Conservation (phyloP, 2,113 vertebrate species). For the Ictidomys tridecemlineatus region DNA sequence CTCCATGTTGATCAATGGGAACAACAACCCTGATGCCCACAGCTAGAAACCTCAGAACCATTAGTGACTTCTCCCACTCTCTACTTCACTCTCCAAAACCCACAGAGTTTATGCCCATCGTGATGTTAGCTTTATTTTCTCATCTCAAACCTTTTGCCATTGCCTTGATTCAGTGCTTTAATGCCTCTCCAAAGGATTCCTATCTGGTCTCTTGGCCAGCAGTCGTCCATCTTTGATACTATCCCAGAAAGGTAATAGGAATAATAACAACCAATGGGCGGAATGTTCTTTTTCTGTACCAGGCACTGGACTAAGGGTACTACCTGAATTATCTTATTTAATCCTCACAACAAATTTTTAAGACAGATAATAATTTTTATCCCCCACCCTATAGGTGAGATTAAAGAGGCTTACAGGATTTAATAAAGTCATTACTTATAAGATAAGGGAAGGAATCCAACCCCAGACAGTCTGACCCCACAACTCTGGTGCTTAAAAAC, state of each 20-base stretch:
- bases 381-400: background rate
- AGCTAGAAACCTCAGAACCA: background rate
- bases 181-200: background rate
- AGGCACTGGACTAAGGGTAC: background rate
- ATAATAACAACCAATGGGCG: background rate
- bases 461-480: background rate
- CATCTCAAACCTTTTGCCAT: background rate
- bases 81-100: background rate
- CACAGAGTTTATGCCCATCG: background rate
- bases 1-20: background rate
- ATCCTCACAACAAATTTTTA: background rate
- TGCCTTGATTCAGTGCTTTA: background rate
- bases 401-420: background rate
- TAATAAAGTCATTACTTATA: slow-evolving; percentile 8
- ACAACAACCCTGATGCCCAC: background rate
- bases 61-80: background rate
- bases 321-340: background rate
- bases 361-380: background rate
- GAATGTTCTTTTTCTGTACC: background rate
- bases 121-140: background rate
- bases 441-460: slow-evolving; percentile 29
- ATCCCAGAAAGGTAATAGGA: background rate
- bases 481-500: background rate
- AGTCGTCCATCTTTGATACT: background rate
- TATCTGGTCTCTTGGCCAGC: background rate